phyloP scores from a whole-genome alignment of 2,113 vertebrate genomes.

The Sminthopsis crassicaudata region DNA sequence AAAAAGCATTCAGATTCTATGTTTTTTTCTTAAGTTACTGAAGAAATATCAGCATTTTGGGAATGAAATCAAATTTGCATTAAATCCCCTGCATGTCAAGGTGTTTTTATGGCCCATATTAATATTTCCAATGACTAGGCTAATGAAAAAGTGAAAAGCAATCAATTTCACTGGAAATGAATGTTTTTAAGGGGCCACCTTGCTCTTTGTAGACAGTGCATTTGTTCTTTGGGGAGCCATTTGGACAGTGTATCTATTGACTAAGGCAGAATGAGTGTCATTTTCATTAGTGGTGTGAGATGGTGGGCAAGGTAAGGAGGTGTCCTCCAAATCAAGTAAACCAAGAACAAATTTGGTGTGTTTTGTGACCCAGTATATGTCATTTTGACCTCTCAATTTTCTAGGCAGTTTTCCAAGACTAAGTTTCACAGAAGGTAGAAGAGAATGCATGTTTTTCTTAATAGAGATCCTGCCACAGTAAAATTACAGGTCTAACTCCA shows the following conservation, averaged over 20 bases:
- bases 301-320: neutral
- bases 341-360: neutral
- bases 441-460: neutral
- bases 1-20: constrained; percentile 3
- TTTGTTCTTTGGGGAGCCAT: neutral
- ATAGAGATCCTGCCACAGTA: neutral
- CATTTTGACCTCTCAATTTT: neutral
- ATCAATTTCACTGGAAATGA: neutral
- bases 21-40: neutral
- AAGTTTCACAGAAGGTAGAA: neutral
- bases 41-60: neutral
- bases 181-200: neutral
- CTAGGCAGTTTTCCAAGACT: neutral
- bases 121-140: neutral
- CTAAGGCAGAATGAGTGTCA: neutral
- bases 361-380: neutral
- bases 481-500: neutral
- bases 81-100: neutral
- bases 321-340: neutral
- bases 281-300: neutral
- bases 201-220: neutral
- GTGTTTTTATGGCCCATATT: neutral
- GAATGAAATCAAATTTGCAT: neutral
- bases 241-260: constrained; percentile 7
- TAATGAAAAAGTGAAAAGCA: neutral